phyloP scores from a whole-genome alignment of 2,113 vertebrate genomes.

The Lynx canadensis region DNA sequence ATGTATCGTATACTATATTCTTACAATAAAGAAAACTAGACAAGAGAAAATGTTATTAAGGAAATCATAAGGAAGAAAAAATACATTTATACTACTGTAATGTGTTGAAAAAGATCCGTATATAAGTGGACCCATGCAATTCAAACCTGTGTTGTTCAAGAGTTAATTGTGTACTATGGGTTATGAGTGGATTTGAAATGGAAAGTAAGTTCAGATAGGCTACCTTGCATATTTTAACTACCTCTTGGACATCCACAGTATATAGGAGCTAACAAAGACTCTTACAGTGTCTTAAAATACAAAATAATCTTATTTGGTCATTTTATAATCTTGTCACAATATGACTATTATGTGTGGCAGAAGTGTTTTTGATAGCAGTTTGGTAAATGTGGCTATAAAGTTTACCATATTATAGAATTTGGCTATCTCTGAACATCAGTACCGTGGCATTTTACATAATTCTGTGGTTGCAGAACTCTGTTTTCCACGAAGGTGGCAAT shows the following conservation, averaged over 20 bases:
- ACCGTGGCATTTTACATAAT: constrained; percentile 21
- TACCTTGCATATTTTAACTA: neutral
- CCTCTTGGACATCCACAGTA: neutral
- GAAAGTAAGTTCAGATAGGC: constrained; percentile 27
- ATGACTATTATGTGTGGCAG: neutral
- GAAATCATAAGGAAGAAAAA: neutral
- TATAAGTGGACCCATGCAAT: neutral
- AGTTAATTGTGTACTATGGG: neutral
- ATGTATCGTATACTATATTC: neutral
- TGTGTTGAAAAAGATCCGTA: neutral
- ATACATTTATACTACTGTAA: neutral
- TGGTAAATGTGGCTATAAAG: constrained; percentile 33
- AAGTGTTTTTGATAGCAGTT: constrained; percentile 28
- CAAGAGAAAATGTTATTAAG: neutral
- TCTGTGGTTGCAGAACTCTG: constrained; percentile 11
- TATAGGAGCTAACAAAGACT: constrained; percentile 11
- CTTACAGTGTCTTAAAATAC: neutral
- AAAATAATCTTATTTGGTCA: constrained; percentile 42
- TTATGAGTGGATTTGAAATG: constrained; percentile 44
- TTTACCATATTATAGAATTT: constrained; percentile 16
- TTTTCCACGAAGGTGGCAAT: constrained; percentile 31
- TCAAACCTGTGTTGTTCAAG: neutral
- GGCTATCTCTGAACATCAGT: neutral
- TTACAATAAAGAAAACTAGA: neutral
- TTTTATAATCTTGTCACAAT: constrained; percentile 24